Percentiles rank a stretch among this genome's conserved stretches.
These are phyloP conservation scores for Scaptomyza pallida DNA, from an alignment of 1,140 invertebrate genomes.

Conservation along the genomic window DNA sequence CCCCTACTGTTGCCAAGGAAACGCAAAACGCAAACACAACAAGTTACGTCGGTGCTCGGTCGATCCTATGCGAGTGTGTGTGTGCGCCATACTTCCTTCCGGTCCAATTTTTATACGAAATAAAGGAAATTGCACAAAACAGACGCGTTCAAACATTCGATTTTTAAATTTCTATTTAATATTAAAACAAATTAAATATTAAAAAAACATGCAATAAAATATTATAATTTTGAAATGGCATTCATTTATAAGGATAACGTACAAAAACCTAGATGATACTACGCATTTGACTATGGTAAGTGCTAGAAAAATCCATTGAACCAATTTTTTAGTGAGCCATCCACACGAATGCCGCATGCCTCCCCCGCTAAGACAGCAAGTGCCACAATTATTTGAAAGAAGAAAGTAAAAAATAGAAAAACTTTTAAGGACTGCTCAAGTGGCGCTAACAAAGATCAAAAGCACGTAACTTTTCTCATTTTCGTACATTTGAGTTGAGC, in stretches of 20 bases:
- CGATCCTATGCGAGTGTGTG: conserved; percentile 27
- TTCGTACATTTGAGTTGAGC: conserved; percentile 27
- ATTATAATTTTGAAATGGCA: conserved; percentile 16
- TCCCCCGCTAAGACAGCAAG: neutral
- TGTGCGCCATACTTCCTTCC: conserved; percentile 66
- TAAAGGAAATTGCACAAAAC: conserved; percentile 16
- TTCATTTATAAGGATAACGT: neutral
- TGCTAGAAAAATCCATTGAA: conserved; percentile 43
- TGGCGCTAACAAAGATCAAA: conserved; percentile 66
- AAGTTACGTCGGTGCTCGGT: conserved; percentile 61
- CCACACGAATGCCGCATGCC: neutral
- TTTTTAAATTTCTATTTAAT: conserved; percentile 5
- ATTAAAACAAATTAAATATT: conserved; percentile 10
- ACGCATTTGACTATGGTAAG: conserved; percentile 44
- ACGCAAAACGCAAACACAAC: conserved; percentile 73
- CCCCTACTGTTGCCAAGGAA: conserved; percentile 70
- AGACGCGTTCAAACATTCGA: neutral
- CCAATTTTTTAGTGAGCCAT: conserved; percentile 4
- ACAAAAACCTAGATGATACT: conserved; percentile 14
- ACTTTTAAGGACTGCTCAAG: conserved; percentile 38
- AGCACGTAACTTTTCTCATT: conserved; percentile 71
- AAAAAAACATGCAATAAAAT: conserved; percentile 32
- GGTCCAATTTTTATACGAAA: conserved; percentile 61
- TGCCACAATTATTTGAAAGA: conserved; percentile 7
- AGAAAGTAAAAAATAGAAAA: conserved; percentile 24